phyloP scores from a whole-genome alignment of 2,113 vertebrate genomes.

The Elgaria multicarinata region DNA sequence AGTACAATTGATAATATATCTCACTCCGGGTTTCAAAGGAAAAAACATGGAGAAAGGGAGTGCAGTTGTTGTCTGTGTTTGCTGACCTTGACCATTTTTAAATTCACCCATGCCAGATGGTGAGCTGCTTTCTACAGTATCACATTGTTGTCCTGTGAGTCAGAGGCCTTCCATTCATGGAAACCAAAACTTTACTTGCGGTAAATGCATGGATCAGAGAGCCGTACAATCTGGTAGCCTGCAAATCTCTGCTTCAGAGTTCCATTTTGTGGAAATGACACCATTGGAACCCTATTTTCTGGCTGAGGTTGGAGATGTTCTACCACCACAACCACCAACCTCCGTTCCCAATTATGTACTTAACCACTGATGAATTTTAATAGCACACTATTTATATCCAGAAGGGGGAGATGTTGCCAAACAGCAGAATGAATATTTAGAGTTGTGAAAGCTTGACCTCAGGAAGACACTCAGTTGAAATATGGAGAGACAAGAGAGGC shows the following conservation, averaged over 20 bases:
- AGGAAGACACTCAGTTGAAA: neutral
- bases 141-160: neutral
- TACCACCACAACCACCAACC: neutral
- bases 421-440: neutral
- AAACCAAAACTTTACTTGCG: neutral
- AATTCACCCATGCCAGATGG: neutral
- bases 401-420: slow-evolving; percentile 64
- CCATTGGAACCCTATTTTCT: neutral
- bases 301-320: neutral
- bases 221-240: neutral
- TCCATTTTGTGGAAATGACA: neutral
- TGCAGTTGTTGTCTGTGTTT: neutral
- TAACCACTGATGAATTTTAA: fast-evolving
- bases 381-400: neutral
- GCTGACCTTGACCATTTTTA: neutral
- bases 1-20: neutral
- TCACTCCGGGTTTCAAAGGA: neutral
- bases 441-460: fast-evolving
- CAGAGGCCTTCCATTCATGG: slow-evolving; percentile 12
- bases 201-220: neutral
- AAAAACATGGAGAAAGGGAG: neutral
- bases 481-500: fast-evolving
- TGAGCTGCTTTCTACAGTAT: neutral
- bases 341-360: neutral
- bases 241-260: neutral